Percentiles rank a stretch among this genome's conserved stretches.
Evolutionary conservation across 2,113 vertebrate genomes (phyloP).

Genomic region (Macroglossus sobrinus): DNA sequence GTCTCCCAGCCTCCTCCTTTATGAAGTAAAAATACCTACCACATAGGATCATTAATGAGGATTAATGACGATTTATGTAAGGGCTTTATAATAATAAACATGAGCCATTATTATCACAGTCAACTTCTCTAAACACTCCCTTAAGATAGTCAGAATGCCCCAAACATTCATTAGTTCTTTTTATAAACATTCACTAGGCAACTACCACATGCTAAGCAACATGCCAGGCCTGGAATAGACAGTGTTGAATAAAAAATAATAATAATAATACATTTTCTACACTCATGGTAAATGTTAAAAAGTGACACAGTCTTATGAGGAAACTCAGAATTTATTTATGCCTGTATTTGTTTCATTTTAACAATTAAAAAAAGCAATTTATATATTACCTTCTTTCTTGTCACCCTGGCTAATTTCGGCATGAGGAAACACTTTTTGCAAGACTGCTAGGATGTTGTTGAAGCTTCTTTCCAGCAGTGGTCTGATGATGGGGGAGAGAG

Average conservation of each 20-base stretch:
- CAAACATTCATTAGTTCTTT: neutral
- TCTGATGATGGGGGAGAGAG: slow-evolving; percentile 90
- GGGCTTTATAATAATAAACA: neutral
- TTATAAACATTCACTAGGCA: neutral
- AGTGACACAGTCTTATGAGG: neutral
- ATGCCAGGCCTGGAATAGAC: neutral
- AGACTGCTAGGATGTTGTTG: slow-evolving; percentile 85
- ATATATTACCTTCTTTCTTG: slow-evolving; percentile 87
- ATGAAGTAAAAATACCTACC: neutral
- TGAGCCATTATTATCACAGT: neutral
- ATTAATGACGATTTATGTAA: slow-evolving; percentile 23
- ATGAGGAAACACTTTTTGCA: slow-evolving; percentile 96
- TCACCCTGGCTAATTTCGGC: slow-evolving; percentile 91
- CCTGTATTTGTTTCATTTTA: slow-evolving; percentile 8
- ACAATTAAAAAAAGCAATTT: slow-evolving; percentile 18
- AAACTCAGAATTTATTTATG: neutral
- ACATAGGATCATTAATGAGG: neutral
- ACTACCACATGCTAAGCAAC: neutral
- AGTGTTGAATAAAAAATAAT: neutral
- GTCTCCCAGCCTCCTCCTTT: neutral
- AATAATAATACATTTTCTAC: neutral
- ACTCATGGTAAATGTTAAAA: neutral
- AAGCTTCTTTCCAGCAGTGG: slow-evolving; percentile 91
- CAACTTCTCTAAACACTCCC: slow-evolving; percentile 19
- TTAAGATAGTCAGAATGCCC: neutral